Percentiles rank a stretch among this genome's conserved stretches.
Evolutionary conservation across 2,888 invertebrate species (phyloP).

Genomic region (Leptopilina syphax): DNA sequence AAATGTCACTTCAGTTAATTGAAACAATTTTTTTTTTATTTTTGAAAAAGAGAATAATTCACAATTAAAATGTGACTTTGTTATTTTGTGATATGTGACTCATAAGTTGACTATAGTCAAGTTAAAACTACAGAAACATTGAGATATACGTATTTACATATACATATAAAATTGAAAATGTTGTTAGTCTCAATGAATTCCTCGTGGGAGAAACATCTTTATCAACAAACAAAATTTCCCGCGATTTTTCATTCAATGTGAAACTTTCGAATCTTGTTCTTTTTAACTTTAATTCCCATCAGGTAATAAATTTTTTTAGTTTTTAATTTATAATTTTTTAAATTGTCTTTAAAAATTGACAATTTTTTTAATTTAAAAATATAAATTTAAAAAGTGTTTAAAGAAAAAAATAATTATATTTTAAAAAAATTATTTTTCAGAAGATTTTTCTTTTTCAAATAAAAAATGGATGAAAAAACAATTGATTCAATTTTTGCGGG

Average conservation of each 20-base stretch:
- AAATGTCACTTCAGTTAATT: background rate
- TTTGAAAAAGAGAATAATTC: too few species aligned
- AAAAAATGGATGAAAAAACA: constrained; percentile 90
- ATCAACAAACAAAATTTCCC: background rate
- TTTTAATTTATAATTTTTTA: too few species aligned
- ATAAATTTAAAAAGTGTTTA: background rate
- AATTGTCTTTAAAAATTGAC: too few species aligned
- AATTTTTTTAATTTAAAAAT: too few species aligned
- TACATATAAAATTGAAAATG: background rate
- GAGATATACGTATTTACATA: background rate
- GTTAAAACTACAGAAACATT: background rate
- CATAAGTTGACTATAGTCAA: background rate
- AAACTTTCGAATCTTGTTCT: too few species aligned
- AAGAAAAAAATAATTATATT: background rate
- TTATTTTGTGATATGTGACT: background rate
- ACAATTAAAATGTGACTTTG: background rate
- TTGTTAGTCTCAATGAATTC: constrained; percentile 19
- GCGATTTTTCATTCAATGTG: background rate
- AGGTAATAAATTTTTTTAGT: too few species aligned
- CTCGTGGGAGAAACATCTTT: constrained; percentile 1
- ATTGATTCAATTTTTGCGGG: constrained; percentile 95
- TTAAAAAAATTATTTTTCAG: background rate
- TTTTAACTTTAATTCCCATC: too few species aligned
- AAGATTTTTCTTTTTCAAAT: constrained; percentile 35
- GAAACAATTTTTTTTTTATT: background rate